A percentile compares a stretch with the other conserved stretches of the same genome.
phyloP scores from a whole-genome alignment of 2,797 vertebrate species.

The Sternotherus odoratus region DNA sequence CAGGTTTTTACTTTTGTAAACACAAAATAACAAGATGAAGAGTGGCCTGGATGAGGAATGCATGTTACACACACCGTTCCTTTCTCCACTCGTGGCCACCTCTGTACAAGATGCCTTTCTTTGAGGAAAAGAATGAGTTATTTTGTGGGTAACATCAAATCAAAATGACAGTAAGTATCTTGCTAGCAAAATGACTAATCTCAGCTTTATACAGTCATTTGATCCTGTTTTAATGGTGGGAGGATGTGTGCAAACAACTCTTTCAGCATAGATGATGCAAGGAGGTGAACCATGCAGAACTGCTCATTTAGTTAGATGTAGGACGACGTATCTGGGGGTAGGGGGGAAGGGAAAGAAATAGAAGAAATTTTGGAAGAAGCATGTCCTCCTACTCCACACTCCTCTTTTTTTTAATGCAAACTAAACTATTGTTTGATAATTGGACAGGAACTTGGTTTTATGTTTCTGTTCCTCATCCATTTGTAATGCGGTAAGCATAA shows the following conservation, averaged over 20 bases:
- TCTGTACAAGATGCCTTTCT: constrained; percentile 41
- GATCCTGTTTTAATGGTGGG: constrained; percentile 39
- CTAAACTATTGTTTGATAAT: not conserved
- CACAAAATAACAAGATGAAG: not conserved
- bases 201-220: not conserved
- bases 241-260: constrained; percentile 21
- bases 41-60: constrained; percentile 26
- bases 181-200: constrained; percentile 47
- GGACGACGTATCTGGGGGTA: constrained; percentile 28
- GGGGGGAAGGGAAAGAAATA: constrained; percentile 37
- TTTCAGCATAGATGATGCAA: constrained; percentile 58
- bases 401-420: not conserved
- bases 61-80: not conserved
- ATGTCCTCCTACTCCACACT: not conserved
- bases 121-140: constrained; percentile 67
- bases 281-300: not conserved
- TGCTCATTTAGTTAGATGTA: constrained; percentile 35
- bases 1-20: constrained; percentile 18
- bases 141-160: constrained; percentile 52
- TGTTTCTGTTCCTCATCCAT: constrained; percentile 12
- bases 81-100: constrained; percentile 5
- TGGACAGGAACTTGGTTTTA: not conserved
- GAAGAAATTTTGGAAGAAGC: constrained; percentile 24
- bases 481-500: not conserved
- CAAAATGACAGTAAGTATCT: constrained; percentile 15